Base-by-base conservation (phyloP, 2,113 vertebrate species). In the Phrynocephalus versicolor region DNA sequence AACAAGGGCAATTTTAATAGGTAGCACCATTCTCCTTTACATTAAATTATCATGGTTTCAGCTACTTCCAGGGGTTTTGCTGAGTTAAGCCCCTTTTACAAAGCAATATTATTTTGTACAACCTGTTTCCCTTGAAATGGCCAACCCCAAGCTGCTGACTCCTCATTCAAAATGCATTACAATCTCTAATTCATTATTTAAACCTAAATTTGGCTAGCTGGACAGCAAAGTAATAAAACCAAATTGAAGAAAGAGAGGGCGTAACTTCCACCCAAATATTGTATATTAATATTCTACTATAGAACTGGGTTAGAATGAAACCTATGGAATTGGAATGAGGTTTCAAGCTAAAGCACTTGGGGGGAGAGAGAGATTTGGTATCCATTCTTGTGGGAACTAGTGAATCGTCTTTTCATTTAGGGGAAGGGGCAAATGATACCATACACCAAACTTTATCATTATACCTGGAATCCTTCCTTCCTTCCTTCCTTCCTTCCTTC, bases 1-100 rank as follows among this genome's bases (percentile, higher is more conserved):
- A 94, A 90, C 88, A 93, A 90, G 90, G 82, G 78, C 87, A 91
- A 91, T 93, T 92, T 87, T 64, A 88, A 87, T 67, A 79, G 90
- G 83, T 87, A 92, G 91, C 90, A 80, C 84, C 70, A 85, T 93
- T 92, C 93, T 91, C 75, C 83, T 90, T 87, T 81, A 67, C 81
- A 91, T 89, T 88, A 90, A 77, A 88, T 86, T 89, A 82, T 91
- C 91, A 87, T 83, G 89, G 81, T 92, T 45, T 78, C 89, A 86
- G 58, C 85, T 80, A 65, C 67, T 90, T 86, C 88, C 3, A 0
- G 90, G 91, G 89, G 89, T 92, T 87, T 27, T 65, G 58, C 6
- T 14, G 88, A 87, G 88, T 10, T 23, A 55, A 85, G 86, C 3
- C 64, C 88, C 90, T 90, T 88, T 87, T 51, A 51, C 45, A 51